Conservation (phyloP, 2,888 invertebrate species). For the Buathra laborator region DNA sequence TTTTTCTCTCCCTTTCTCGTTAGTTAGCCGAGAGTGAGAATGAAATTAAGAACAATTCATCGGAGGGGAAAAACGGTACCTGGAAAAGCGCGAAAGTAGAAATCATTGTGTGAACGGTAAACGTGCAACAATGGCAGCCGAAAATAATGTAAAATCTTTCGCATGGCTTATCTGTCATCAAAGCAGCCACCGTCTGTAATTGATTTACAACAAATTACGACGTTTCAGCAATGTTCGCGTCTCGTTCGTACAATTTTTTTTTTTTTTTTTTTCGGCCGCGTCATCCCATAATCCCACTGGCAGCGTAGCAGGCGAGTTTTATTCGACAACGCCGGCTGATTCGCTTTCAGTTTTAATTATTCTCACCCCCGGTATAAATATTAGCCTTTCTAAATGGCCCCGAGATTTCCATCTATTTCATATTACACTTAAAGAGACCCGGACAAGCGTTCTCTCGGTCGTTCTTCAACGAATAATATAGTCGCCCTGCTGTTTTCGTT, state of each 20-base stretch:
- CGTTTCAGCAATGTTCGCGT: conserved; percentile 45
- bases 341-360: conserved; percentile 39
- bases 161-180: conserved; percentile 52
- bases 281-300: background rate
- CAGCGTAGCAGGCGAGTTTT: background rate
- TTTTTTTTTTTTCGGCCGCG: background rate
- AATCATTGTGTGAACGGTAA: too few relatives aligned
- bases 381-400: conserved; percentile 31
- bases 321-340: background rate
- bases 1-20: background rate
- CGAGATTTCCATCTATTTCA: conserved; percentile 44
- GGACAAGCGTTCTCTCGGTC: background rate
- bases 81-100: too few relatives aligned
- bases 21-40: conserved; percentile 1
- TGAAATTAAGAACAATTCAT: too few relatives aligned
- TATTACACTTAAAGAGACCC: conserved; percentile 5
- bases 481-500: background rate
- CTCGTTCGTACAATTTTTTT: conserved; percentile 8
- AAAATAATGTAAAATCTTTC: background rate
- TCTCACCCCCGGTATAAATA: conserved; percentile 37
- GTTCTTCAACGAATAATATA: background rate
- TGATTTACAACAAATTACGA: conserved; percentile 67
- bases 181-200: conserved; percentile 53
- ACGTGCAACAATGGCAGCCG: too few relatives aligned
- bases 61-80: too few relatives aligned